Evolutionary conservation across 2,113 vertebrate species (phyloP), one percentile per base, ranked within the genome.

Genomic region (Passer montanus): DNA sequence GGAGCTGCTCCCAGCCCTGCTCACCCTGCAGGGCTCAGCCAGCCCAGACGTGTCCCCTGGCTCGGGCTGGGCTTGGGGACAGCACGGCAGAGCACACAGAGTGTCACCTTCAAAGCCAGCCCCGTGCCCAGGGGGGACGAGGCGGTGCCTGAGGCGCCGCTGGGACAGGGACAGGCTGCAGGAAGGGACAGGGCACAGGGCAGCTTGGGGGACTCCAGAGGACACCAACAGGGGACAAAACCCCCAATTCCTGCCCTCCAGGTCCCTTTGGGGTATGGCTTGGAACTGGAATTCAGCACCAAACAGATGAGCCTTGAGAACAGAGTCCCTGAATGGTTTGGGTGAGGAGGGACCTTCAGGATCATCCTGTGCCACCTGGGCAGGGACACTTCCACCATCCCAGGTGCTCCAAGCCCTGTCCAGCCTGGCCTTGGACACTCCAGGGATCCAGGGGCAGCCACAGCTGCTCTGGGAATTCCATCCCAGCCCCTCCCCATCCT

Each of bases 101-200:
- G 58, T 6, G 3, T 43, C 89, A 83, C 93, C 94, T 84, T 43
- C 63, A 33, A 20, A 35, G 7, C 1, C 49, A 22, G 53, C 14
- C 12, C n/a, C 2, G 24, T 1, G 31, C 19, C 62, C 15, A 7
- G 67, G n/a, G 22, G 26, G 39, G n/a, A 27, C 1, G 21, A 22
- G 4, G 2, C 15, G 2, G n/a, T 26, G 74, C 27, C 56, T 9
- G 19, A 14, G 31, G 27, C 52, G 14, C 1, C 2, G 10, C 24
- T 6, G 59, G 26, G 5, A 62, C 26, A 62, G 59, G 35, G 26
- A 39, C 10, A 18, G 22, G 52, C 41, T 56, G 52, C 17, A 64
- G 19, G 18, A 9, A 9, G 53, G 39, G 15, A 0, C 5, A 5
- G 39, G 20, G 0, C 9, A 0, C 3, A 4, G 47, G 2, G 3